Percentiles rank a stretch among this genome's conserved stretches.
Conservation (phyloP, 1,140 invertebrate genomes). For the Mycetomoellerius zeteki region DNA sequence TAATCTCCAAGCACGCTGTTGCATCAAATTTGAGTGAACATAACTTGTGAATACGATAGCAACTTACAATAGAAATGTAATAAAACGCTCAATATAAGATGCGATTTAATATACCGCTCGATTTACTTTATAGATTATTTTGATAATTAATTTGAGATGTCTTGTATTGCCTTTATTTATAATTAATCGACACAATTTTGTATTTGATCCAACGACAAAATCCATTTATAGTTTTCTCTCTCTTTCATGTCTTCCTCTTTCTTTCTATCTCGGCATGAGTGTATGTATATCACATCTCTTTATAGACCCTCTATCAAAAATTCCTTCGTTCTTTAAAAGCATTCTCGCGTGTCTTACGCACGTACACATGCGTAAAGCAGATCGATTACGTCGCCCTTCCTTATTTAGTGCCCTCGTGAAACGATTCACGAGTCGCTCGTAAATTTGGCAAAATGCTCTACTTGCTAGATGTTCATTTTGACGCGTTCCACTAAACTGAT, state of each 20-base stretch:
- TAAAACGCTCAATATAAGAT: no score
- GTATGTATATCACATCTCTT: slow-evolving; percentile 61
- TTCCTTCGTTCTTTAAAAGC: slow-evolving; percentile 22
- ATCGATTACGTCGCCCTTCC: slow-evolving; percentile 63
- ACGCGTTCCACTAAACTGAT: slow-evolving; percentile 72
- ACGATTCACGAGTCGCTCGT: slow-evolving; percentile 69
- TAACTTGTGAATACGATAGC: no score
- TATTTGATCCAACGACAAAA: background rate
- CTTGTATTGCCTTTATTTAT: background rate
- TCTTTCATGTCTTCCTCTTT: background rate
- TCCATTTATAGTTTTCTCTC: slow-evolving; percentile 14
- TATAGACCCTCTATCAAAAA: slow-evolving; percentile 52
- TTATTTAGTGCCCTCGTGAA: slow-evolving; percentile 66
- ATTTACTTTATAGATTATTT: background rate
- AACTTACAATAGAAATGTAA: no score
- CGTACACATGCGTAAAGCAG: slow-evolving; percentile 23
- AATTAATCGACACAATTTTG: background rate
- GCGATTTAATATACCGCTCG: background rate
- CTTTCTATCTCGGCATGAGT: slow-evolving; percentile 12
- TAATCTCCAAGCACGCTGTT: no score
- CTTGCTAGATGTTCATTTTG: slow-evolving; percentile 75
- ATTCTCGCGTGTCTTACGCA: slow-evolving; percentile 32
- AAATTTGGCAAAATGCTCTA: slow-evolving; percentile 73
- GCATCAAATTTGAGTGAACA: no score
- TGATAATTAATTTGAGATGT: background rate